Conservation (phyloP, 2,797 vertebrate species). For the Cercopithecus neglectus region DNA sequence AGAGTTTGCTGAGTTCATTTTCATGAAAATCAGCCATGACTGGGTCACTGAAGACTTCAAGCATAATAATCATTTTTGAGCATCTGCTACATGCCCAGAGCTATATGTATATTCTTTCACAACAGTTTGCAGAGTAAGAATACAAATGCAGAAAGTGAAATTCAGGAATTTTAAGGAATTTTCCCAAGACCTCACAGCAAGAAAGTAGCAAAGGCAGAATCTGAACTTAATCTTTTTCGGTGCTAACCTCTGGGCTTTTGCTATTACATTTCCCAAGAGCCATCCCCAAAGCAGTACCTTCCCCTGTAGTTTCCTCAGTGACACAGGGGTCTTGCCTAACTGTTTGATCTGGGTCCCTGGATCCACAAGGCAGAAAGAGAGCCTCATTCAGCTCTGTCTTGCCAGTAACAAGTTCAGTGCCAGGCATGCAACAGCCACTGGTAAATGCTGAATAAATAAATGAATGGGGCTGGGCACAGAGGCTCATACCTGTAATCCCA, state of each 20-base stretch:
- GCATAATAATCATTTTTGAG: neutral
- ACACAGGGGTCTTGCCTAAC: neutral
- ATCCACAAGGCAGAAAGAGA: neutral
- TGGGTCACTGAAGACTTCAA: neutral
- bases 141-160: neutral
- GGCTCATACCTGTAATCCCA: no score
- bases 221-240: neutral
- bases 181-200: neutral
- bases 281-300: neutral
- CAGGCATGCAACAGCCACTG: neutral
- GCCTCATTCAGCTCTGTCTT: neutral
- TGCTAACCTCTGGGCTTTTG: neutral
- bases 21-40: neutral
- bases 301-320: neutral
- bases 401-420: neutral
- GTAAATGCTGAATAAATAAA: neutral
- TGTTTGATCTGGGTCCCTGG: neutral
- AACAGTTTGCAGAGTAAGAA: neutral
- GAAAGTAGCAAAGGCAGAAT: neutral
- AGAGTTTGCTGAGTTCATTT: neutral
- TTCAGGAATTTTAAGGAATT: neutral
- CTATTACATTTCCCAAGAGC: neutral
- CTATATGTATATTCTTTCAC: neutral
- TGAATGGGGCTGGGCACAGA: neutral
- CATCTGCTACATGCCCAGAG: neutral